Evolutionary conservation across 1,140 invertebrate genomes (phyloP), one percentile per base, ranked within the genome.

Genomic region (Apis dorsata): DNA sequence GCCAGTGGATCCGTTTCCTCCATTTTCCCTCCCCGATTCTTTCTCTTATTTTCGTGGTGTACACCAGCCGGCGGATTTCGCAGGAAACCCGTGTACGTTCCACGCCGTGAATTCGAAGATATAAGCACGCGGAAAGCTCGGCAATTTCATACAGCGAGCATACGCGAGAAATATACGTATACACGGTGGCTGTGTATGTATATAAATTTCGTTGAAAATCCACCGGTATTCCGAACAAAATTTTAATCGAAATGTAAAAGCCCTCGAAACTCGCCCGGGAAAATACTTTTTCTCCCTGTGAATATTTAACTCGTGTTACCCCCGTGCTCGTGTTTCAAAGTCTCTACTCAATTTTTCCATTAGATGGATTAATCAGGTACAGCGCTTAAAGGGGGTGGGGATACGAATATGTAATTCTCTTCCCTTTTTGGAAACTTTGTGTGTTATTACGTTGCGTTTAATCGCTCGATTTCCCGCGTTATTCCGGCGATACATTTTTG

Each of bases 201-300:
- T 71, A 71, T 71, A 51, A 79, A 71, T 71, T 79, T 79, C 66
- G 55, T 9, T 53, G 66, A 63, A n/a, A 57, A 62, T 19, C 1
- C 17, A 0, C 10, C 12, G 57, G 60, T 79, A 60, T 71, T 71
- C 15, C 1, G n/a, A 55, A 71, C 51, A 17, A 71, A 71, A 71
- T 19, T 71, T 71, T 66, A 57, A 68, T 78, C 51, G 28, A 68
- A 68, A 53, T 65, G 51, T n/a, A 34, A 15, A 28, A n/a, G 24
- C 63, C 5, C 24, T 13, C 8, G 2, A 17, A 0, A 11, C 2
- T 15, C 21, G n/a, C 21, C 9, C 0, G n/a, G 28, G 3, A 74
- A 75, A 62, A 71, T 11, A 17, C 9, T 53, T 55, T 13, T 19
- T 9, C 8, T 21, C 49, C 9, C 34, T 44, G 34, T 55, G 15